Base-by-base conservation (phyloP, 1,140 invertebrate genomes). In the Metaphire vulgaris region DNA sequence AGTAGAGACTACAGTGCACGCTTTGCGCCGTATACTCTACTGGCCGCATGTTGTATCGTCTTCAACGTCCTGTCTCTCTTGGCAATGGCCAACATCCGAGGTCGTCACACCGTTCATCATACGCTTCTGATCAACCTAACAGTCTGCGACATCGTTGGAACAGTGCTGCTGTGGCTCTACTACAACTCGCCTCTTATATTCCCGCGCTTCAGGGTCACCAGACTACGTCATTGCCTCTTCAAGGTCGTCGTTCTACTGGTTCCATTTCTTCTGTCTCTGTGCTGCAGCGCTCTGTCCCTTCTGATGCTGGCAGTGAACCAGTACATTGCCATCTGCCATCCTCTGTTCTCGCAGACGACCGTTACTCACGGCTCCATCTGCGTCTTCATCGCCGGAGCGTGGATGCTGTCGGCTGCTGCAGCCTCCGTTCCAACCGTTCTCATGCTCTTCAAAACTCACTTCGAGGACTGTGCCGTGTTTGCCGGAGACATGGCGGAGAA, bases 231-330 rank as follows among this genome's bases (percentile, higher is more conserved):
- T 33, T 77, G 76, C 71, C 34, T 74, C 34, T 74, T 67, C 70
- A 16, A 69, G n/a, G 67, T 65, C 67, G 31, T 75, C 21, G 77
- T 74, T 28, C 68, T 78, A 2, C 75, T 78, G 6, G 77, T 73
- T 1, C 77, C 77, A 1, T 66, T 75, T 74, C n/a, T 78, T 1
- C 68, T 78, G 28, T 31, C 77, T 1, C 65, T 75, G 32, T 74
- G 72, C 29, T 69, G 34, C 66, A 71, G 68, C 30, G 26, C 33
- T 30, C 33, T 78, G 31, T 28, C 66, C 32, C 73, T 78, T 1
- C 34, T 78, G 29, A 74, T 78, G 73, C 69, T 78, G 21, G 74
- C 73, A n/a, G n/a, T 78, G 28, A 78, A 78, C 64, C 77, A 78
- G 68, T 75, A 71, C 77, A 21, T 78, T 12, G 77, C 77, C 69